A percentile compares a stretch with the other conserved stretches of the same genome.
These are phyloP conservation scores for Amblyraja radiata DNA, from an alignment of 2,797 vertebrate genomes.

Conservation along the genomic window DNA sequence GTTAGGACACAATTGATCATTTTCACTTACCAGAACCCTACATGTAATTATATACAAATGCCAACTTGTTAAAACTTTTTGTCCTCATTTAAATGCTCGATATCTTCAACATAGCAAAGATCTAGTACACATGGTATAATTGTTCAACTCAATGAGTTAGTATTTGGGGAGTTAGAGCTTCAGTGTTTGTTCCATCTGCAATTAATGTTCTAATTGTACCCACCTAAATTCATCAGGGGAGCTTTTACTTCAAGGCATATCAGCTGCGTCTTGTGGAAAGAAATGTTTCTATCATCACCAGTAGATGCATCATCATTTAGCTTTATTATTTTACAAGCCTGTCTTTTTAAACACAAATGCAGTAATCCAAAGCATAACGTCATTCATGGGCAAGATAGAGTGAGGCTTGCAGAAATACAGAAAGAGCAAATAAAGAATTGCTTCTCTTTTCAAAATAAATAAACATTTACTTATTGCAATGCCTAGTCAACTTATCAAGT, in stretches of 20 bases:
- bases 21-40: not conserved
- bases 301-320: constrained; percentile 43
- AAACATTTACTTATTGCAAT: not conserved
- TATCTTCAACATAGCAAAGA: not conserved
- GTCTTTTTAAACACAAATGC: constrained; percentile 49
- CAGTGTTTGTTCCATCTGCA: constrained; percentile 7
- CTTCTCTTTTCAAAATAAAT: not conserved
- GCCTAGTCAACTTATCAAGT: not conserved
- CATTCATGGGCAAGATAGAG: constrained; percentile 44
- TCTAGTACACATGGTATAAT: not conserved
- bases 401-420: constrained; percentile 44
- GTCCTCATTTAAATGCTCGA: not conserved
- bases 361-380: constrained; percentile 54
- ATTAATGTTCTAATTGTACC: not conserved
- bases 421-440: not conserved
- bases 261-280: constrained; percentile 44
- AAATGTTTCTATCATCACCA: not conserved
- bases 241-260: constrained; percentile 46
- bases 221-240: not conserved
- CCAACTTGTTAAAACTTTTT: not conserved
- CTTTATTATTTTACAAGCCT: constrained; percentile 55
- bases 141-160: not conserved
- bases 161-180: not conserved
- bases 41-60: constrained; percentile 28
- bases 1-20: not conserved